Evolutionary conservation across 1,140 invertebrate genomes (phyloP).

Genomic region (Cyclina sinensis): DNA sequence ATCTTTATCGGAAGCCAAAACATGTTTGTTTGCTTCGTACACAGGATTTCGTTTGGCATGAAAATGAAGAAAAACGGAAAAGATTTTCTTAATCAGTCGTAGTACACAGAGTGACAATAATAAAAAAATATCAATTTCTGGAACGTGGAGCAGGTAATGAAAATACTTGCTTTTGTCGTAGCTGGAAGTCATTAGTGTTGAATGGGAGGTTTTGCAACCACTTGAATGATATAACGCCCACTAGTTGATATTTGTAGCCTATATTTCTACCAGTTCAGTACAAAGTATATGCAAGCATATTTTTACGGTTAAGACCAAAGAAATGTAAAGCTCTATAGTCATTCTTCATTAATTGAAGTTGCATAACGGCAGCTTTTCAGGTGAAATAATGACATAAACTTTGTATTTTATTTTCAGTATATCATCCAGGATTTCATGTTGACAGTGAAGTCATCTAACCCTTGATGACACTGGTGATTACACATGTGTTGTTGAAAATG

Average conservation of each 20-base stretch:
- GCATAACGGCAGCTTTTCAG: too few species aligned
- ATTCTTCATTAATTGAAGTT: too few species aligned
- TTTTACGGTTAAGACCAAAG: too few species aligned
- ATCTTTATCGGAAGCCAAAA: neutral
- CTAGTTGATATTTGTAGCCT: too few species aligned
- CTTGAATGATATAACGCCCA: neutral
- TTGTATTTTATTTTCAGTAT: constrained; percentile 4
- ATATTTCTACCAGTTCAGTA: too few species aligned
- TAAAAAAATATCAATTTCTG: neutral
- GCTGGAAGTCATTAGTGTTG: neutral
- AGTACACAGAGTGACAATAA: neutral
- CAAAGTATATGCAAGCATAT: too few species aligned
- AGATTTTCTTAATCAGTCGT: constrained; percentile 24
- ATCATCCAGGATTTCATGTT: neutral
- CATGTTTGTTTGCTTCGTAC: constrained; percentile 15
- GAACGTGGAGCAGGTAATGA: neutral
- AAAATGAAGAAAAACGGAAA: constrained; percentile 22
- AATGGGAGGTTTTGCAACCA: neutral
- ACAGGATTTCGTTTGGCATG: neutral
- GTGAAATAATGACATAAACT: neutral
- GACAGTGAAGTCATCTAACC: neutral
- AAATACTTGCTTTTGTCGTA: neutral
- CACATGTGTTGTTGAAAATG: constrained; percentile 14
- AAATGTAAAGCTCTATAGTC: too few species aligned
- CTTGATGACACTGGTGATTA: constrained; percentile 32